phyloP scores from a whole-genome alignment of 2,797 vertebrate genomes.

The Notolepis coatsorum region DNA sequence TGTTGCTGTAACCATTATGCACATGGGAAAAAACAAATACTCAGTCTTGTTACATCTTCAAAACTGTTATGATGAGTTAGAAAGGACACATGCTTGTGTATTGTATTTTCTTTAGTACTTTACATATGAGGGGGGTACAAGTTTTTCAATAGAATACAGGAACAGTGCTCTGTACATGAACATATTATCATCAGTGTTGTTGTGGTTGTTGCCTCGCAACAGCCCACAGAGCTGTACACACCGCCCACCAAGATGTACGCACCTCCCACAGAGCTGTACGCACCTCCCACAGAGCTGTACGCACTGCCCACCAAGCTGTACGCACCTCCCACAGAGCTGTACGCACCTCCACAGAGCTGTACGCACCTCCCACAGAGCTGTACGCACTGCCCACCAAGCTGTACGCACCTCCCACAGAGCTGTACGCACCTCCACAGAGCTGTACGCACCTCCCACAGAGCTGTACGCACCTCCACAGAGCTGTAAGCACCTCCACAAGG shows the following conservation, averaged over 20 bases:
- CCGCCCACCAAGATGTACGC: constrained; percentile 57
- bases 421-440: constrained; percentile 55
- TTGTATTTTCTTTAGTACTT: constrained; percentile 87
- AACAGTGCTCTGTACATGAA: constrained; percentile 86
- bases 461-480: constrained; percentile 55
- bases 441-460: constrained; percentile 54
- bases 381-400: constrained; percentile 57
- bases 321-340: constrained; percentile 55
- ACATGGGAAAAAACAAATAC: no score
- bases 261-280: constrained; percentile 55
- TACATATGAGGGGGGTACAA: constrained; percentile 85
- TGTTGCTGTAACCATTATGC: no score
- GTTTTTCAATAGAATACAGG: constrained; percentile 82
- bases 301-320: constrained; percentile 57
- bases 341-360: constrained; percentile 55
- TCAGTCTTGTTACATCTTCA: no score
- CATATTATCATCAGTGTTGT: constrained; percentile 66
- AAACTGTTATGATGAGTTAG: constrained; percentile 24
- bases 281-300: constrained; percentile 56
- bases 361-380: constrained; percentile 54
- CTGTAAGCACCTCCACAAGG: constrained; percentile 55
- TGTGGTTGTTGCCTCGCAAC: constrained; percentile 61
- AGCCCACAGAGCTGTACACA: constrained; percentile 57
- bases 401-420: constrained; percentile 57
- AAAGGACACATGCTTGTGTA: constrained; percentile 64